Base-by-base conservation (phyloP, 1,140 invertebrate genomes). In the Globodera rostochiensis region DNA sequence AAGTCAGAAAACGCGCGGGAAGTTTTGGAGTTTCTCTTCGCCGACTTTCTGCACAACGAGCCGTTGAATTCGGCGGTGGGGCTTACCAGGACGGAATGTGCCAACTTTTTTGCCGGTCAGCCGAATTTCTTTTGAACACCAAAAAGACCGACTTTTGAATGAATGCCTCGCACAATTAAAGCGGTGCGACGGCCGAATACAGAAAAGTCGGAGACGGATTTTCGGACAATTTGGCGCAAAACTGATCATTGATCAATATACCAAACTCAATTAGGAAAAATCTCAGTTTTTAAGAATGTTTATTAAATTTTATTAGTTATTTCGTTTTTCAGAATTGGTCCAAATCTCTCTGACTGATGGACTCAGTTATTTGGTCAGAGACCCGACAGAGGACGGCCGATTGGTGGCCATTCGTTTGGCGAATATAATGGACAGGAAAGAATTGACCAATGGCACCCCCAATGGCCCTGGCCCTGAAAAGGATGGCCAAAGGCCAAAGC, bases 321-420 rank as follows among this genome's bases (percentile, higher is more conserved):
- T 57, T 83, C 9, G 60, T 47, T 82, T 83, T 80, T 47, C 15
- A 81, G 80, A 53, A 21, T 47, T 83, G 6, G 82, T 83, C 67
- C 36, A 76, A 21, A 45, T 19, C 2, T 67, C 36, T 21, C 50
- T 83, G 6, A 50, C 25, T n/a, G 53, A 84, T 6, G 25, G 46
- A 9, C 53, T 83, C 15, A 82, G 79, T 64, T 82, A 82, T 83
- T 69, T 82, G 49, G 21, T 73, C 25, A 67, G 73, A 74, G 64
- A 82, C 49, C 49, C 50, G 47, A 21, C 50, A 47, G 5, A 82
- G 36, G 60, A 78, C 11, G 57, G 79, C 19, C 84, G 70, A 82
- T 5, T 83, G 21, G 67, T 86, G n/a, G 82, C 82, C 6, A 50
- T 83, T 45, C 84, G 82, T 19, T 83, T 84, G 74, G 66, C 82